A percentile compares a stretch with the other conserved stretches of the same genome.
Conservation (phyloP, 1,140 invertebrate genomes). For the Hyposmocoma kahamanoa region DNA sequence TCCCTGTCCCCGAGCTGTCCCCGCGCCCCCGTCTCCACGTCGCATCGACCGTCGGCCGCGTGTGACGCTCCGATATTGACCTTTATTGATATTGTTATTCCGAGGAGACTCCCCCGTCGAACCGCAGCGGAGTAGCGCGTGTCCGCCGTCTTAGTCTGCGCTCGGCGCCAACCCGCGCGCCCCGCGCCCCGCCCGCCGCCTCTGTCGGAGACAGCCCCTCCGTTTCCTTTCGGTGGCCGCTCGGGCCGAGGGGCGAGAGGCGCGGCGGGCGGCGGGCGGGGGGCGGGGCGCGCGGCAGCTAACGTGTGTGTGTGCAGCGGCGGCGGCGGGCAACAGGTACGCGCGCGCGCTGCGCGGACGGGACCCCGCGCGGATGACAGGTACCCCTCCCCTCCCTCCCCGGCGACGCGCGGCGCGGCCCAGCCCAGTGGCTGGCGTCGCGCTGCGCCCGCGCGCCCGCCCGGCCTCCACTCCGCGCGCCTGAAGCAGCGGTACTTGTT, state of each 20-base stretch:
- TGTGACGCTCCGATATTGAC: no score
- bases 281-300: constrained; percentile 10
- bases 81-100: no score
- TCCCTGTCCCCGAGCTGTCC: no score
- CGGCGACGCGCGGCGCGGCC: constrained; percentile 1
- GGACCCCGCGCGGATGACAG: constrained; percentile 82
- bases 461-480: not conserved
- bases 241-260: not conserved
- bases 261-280: not conserved
- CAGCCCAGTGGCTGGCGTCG: not conserved
- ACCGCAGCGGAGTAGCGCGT: constrained; percentile 79
- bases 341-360: constrained; percentile 84
- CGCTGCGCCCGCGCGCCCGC: not conserved
- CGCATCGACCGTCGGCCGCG: no score
- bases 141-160: constrained; percentile 39
- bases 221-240: not conserved
- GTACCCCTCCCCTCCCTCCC: constrained; percentile 69
- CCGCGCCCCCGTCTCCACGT: no score
- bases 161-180: constrained; percentile 7
- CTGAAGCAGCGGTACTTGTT: not conserved
- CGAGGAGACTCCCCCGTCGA: no score
- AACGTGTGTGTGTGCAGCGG: constrained; percentile 83
- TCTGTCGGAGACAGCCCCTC: not conserved
- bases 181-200: constrained; percentile 5
- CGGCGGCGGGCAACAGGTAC: constrained; percentile 78